Base-by-base conservation (phyloP, 2,797 vertebrate species). In the Falco berigora region DNA sequence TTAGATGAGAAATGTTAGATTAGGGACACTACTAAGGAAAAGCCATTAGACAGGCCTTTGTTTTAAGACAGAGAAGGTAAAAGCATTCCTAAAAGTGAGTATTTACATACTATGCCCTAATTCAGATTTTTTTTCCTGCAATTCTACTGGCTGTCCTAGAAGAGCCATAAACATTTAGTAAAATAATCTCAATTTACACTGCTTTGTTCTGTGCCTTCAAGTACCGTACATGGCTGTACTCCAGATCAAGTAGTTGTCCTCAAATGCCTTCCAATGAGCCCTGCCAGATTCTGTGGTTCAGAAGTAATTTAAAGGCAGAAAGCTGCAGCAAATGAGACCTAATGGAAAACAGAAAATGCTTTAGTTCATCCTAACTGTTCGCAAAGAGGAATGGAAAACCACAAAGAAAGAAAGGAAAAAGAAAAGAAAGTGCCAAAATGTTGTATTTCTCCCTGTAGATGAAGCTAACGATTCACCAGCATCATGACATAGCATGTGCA, bases 271-370 rank as follows among this genome's bases (percentile, higher is more conserved):
- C 96, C 97, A 98, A 97, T 6, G 52, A 97, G 96, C 95, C 91
- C 97, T 98, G 98, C 98, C 98, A 98, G 98, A 98, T 96, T 98
- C 97, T 97, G 97, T 97, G 98, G 97, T 97, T 98, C 98, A 98
- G 97, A 98, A 98, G 98, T 98, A 98, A 98, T 98, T 98, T 98
- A 98, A 98, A 98, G 98, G 98, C 97, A 98, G 97, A 98, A 98
- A 98, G 97, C 97, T 98, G 98, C 97, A 98, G 98, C 98, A 98
- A 98, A 98, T 98, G 98, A 98, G 97, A 98, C 95, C 97, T 98
- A 98, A 98, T 98, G 98, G 98, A 98, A 98, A 98, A 98, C 98
- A 98, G 94, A 97, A 97, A 96, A 96, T 95, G 94, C 97, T 98
- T 97, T 96, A 95, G 89, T 98, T 97, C 93, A 91, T 90, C 95